Conservation (phyloP, 2,888 invertebrate genomes). For the Seladonia tumulorum region DNA sequence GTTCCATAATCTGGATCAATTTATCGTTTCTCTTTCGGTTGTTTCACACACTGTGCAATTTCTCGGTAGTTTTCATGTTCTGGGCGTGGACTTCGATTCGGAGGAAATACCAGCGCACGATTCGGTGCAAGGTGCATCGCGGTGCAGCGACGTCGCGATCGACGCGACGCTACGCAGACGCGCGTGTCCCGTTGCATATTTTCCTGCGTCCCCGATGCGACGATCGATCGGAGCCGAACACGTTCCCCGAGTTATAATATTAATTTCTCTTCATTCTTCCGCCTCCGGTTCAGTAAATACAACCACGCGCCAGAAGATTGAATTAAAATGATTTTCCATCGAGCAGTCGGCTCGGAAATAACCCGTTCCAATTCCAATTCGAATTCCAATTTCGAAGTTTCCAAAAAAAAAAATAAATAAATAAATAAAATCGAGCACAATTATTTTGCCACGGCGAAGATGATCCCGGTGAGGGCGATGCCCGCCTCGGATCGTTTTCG, state of each 20-base stretch:
- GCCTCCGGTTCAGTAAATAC: neutral
- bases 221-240: conserved; percentile 4
- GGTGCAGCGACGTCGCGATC: neutral
- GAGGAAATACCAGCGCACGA: neutral
- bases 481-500: neutral
- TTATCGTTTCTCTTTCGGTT: neutral
- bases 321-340: conserved; percentile 7
- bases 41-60: neutral
- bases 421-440: too few species aligned
- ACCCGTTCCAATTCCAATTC: neutral
- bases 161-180: neutral
- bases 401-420: neutral
- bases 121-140: conserved; percentile 1
- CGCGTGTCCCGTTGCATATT: conserved; percentile 6
- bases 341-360: neutral
- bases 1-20: too few species aligned
- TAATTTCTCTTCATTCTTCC: neutral
- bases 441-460: neutral
- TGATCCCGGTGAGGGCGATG: neutral
- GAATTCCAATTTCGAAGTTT: neutral
- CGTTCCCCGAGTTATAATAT: neutral
- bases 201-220: neutral
- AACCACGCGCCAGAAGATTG: neutral
- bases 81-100: neutral
- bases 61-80: neutral